phyloP scores from a whole-genome alignment of 2,797 vertebrate genomes.

The Enteromius radiatus region DNA sequence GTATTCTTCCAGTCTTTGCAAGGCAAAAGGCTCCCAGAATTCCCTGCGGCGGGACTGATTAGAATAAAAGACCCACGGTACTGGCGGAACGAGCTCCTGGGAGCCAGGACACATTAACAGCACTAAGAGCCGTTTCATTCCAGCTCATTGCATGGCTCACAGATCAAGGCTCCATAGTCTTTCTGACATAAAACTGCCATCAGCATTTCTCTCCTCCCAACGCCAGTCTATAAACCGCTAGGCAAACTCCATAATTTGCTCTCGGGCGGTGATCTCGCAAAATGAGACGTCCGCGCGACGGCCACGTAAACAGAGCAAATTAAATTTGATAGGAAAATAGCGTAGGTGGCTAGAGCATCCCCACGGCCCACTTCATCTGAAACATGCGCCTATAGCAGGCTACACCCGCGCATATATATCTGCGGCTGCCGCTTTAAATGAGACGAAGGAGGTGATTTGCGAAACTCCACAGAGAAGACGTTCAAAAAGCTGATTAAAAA shows the following conservation, averaged over 20 bases:
- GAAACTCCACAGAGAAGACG: slow-evolving; percentile 68
- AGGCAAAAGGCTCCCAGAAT: slow-evolving; percentile 42
- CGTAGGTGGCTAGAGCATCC: slow-evolving; percentile 38
- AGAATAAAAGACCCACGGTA: slow-evolving; percentile 37
- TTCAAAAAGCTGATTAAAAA: slow-evolving; percentile 62
- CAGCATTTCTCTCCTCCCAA: slow-evolving; percentile 43
- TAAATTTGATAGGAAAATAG: slow-evolving; percentile 53
- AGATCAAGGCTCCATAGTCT: slow-evolving; percentile 50
- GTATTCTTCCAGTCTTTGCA: slow-evolving; percentile 17
- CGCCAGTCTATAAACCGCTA: slow-evolving; percentile 39
- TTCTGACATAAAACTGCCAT: slow-evolving; percentile 38
- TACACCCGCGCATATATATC: slow-evolving; percentile 59
- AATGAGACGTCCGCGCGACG: background rate
- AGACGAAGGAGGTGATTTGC: slow-evolving; percentile 73
- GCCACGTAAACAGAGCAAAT: slow-evolving; percentile 55
- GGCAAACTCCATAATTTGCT: slow-evolving; percentile 47
- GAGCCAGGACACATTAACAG: slow-evolving; percentile 51
- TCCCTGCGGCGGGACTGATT: slow-evolving; percentile 47
- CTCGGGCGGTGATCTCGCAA: slow-evolving; percentile 16
- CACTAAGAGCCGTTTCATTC: slow-evolving; percentile 30
- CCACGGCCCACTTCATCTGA: slow-evolving; percentile 47
- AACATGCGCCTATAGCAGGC: slow-evolving; percentile 40
- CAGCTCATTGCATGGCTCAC: slow-evolving; percentile 49
- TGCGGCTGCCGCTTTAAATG: slow-evolving; percentile 63
- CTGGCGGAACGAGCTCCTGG: slow-evolving; percentile 37